Percentiles rank a stretch among this genome's conserved stretches.
These are phyloP conservation scores for Acheta domesticus DNA, from an alignment of 2,888 invertebrate species.

Conservation along the genomic window DNA sequence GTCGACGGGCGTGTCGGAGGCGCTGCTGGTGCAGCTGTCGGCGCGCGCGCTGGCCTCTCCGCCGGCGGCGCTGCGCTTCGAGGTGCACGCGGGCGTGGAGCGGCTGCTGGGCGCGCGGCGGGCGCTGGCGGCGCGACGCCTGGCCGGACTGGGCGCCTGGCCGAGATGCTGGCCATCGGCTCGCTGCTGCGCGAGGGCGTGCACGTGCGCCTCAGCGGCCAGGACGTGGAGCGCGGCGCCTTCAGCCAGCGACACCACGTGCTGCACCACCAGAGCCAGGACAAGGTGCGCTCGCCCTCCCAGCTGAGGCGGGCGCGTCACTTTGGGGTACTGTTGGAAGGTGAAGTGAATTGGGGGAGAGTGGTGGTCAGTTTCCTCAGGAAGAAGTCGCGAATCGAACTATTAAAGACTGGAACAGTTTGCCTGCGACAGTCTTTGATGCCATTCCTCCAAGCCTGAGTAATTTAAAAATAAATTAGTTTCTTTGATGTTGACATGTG, in stretches of 20 bases:
- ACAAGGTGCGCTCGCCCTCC: no score
- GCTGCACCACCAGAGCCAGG: constrained; percentile 72
- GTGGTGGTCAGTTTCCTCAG: no score
- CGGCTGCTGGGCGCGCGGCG: constrained; percentile 52
- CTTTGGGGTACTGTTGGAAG: no score
- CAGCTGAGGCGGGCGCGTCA: no score
- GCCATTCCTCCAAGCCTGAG: no score
- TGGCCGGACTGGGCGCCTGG: constrained; percentile 77
- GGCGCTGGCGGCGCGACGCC: constrained; percentile 51
- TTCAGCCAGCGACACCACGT: constrained; percentile 77
- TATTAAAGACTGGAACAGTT: no score
- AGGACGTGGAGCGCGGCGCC: constrained; percentile 78
- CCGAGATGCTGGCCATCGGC: constrained; percentile 73
- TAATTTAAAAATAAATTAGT: no score
- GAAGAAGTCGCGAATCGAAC: no score
- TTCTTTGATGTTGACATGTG: no score
- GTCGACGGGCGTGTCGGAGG: background rate
- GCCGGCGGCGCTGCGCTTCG: background rate
- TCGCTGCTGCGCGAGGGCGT: constrained; percentile 70
- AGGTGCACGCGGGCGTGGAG: constrained; percentile 40
- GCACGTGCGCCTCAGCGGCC: constrained; percentile 70
- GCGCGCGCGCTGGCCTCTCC: background rate
- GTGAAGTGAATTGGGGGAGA: no score
- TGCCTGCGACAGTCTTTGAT: no score
- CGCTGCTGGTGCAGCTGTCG: background rate